Base-by-base conservation (phyloP, 2,888 invertebrate genomes). In the Autographa gamma region DNA sequence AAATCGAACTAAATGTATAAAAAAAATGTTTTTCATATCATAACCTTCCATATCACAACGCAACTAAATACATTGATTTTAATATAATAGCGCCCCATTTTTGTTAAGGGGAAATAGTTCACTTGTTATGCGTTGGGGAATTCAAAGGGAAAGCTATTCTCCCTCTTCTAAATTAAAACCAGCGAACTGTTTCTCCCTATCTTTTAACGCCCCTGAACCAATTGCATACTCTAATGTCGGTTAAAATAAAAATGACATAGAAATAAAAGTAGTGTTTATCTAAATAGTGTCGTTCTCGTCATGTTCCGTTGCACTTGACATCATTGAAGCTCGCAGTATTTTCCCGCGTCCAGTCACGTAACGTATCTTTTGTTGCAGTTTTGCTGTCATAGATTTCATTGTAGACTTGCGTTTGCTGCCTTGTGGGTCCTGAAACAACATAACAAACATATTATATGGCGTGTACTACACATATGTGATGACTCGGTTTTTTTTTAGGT, bases 341-440 rank as follows among this genome's bases (percentile, higher is more conserved):
- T 72, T 81, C 18, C 76, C 72, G 19, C 77, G 76, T 5, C 65
- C 73, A 11, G 83, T 71, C 16, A 85, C 80, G 5, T 71, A 73
- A 11, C 81, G 78, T 8, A 89, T 70, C 59, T 75, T 86, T 38
- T 79, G 69, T 63, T 88, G 87, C 3, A 88, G 63, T 70, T 73
- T 88, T 2, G 74, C 80, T 0, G 86, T 84, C 82, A 88, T 82
- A 13, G 73, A 73, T 65, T 78, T 82, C 62, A 88, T 80, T 9
- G 81, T 80, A 2, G 73, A 84, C 56, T 76, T 75, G 31, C 80
- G 62, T 25, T 64, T 74, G 6, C 14, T 0, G 54, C 19, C 8
- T 56, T 31, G 48, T 19, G 63, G 71, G 60, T 73, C 76, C 80
- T 71, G 34, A 43, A 78, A 64, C 48, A n/a, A 60, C 43, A 52